Percentiles rank a stretch among this genome's conserved stretches.
Conservation (phyloP, 2,797 vertebrate genomes). For the Hydrophis major region DNA sequence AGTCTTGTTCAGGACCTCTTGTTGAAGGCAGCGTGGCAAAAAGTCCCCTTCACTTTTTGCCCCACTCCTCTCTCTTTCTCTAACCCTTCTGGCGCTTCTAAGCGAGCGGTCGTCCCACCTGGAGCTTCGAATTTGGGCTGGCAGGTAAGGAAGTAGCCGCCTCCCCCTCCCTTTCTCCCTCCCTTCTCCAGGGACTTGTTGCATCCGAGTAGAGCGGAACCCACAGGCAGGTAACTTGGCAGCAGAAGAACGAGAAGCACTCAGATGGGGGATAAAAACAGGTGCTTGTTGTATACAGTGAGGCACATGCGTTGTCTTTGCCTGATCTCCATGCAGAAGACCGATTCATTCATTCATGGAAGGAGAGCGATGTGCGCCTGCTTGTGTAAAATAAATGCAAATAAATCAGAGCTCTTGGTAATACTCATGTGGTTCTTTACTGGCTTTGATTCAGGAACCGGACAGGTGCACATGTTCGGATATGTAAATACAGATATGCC, state of each 20-base stretch:
- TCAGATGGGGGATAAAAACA: constrained; percentile 10
- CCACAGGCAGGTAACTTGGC: constrained; percentile 42
- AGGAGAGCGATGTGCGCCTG: background rate
- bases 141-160: constrained; percentile 71
- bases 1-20: constrained; percentile 59
- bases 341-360: background rate
- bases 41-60: constrained; percentile 62
- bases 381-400: background rate
- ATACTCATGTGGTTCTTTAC: background rate
- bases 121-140: constrained; percentile 59
- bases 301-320: background rate
- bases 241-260: background rate
- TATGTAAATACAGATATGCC: background rate
- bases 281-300: background rate
- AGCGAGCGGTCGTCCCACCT: constrained; percentile 49
- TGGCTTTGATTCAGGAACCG: background rate
- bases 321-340: background rate
- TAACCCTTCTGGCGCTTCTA: constrained; percentile 49
- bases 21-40: constrained; percentile 33
- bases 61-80: constrained; percentile 39
- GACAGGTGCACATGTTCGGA: background rate
- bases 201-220: constrained; percentile 69
- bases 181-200: constrained; percentile 85
- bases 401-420: background rate
- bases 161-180: background rate